Base-by-base conservation (phyloP, 2,797 vertebrate genomes). In the Momotus momota region DNA sequence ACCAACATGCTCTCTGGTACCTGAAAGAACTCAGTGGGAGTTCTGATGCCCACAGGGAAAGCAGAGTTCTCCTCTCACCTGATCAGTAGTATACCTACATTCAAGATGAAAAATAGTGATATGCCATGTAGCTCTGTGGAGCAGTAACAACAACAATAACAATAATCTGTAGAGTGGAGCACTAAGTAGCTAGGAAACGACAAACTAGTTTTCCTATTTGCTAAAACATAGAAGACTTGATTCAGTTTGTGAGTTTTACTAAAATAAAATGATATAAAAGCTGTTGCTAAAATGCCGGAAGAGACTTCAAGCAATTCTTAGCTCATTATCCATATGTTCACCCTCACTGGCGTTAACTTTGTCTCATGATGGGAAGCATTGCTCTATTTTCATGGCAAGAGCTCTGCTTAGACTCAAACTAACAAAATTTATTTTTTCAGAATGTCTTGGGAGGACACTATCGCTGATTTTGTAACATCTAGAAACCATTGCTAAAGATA, bases 241-340 rank as follows among this genome's bases (percentile, higher is more conserved):
- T 90, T 93, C 58, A 43, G 65, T 81, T 93, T 87, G 58, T 90
- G 71, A 81, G 45, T 52, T 95, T 94, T 92, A 60, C 69, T 95
- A 69, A 83, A 80, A 88, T 31, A 70, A 86, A 87, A 77, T 62
- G 2, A 72, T 81, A 86, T 7, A n/a, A 81, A 88, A 74, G 26
- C 45, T 88, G 80, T 64, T 95, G 60, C 64, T 81, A 86, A 94
- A 90, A 74, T 78, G 12, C 29, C 80, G 86, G 40, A 51, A 89
- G 67, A 89, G 75, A 58, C 33, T 82, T 88, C 60, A 89, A 88
- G 54, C 48, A 77, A 45, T 83, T 89, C 69, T 87, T 87, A 90
- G 61, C 66, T 91, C 46, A 6, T 89, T 85, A 71, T 26, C 86
- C 86, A 71, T 97, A 75, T 81, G 82, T 49, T 92, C 75, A 64